phyloP scores from a whole-genome alignment of 2,888 invertebrate species.

The Pegoplata infirma region DNA sequence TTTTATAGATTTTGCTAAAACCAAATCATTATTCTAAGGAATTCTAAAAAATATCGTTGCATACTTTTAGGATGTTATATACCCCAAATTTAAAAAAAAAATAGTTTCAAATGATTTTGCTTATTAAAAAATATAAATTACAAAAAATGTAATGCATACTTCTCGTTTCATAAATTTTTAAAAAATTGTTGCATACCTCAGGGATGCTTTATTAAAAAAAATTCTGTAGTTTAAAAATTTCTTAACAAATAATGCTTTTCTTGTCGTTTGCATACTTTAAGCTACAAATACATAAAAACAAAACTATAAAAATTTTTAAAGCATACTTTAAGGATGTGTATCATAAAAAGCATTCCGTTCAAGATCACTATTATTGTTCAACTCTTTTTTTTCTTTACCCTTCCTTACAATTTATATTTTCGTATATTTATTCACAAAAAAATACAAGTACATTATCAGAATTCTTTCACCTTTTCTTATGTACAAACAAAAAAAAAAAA shows the following conservation, averaged over 20 bases:
- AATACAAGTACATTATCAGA: conserved; percentile 49
- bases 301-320: background rate
- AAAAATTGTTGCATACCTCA: no score
- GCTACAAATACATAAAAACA: background rate
- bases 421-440: conserved; percentile 1
- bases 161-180: background rate
- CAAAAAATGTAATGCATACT: no score
- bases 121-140: no score
- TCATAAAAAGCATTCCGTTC: conserved; percentile 24
- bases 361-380: conserved; percentile 43
- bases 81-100: background rate
- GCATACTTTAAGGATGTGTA: background rate
- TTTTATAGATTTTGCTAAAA: no score
- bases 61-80: no score
- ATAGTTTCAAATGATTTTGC: background rate
- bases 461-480: conserved; percentile 52
- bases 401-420: conserved; percentile 7
- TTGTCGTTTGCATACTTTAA: background rate
- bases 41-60: no score
- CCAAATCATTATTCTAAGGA: no score
- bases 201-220: no score
- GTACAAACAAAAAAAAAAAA: conserved; percentile 27
- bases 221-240: no score
- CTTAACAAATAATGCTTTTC: no score
- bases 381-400: conserved; percentile 38